Evolutionary conservation across 2,888 invertebrate species (phyloP), one percentile per base, ranked within the genome.

Genomic region (Arctia plantaginis): DNA sequence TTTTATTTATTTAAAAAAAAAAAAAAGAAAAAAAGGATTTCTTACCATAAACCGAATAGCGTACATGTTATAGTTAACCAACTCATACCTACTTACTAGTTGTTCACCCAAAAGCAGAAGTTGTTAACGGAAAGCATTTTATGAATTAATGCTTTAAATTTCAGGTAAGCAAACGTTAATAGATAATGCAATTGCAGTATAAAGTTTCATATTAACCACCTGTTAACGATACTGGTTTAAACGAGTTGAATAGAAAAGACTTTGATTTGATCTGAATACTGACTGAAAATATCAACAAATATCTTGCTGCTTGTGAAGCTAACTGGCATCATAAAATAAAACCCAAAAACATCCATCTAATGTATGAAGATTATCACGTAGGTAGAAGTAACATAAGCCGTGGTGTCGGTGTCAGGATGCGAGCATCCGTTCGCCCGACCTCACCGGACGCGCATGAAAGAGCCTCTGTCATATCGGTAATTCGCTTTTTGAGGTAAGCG

Each of bases 381-480:
- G 84, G 78, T 75, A 70, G 71, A 55, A 27, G 83, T 81, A 84
- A 84, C 77, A 41, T 66, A 75, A 85, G 55, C 68, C 74, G 80
- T 20, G 79, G 79, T 83, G 78, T 85, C 76, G 69, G 74, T 84
- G 75, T 85, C 87, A 87, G 89, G 89, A 90, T 87, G 89, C 83
- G 78, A 75, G 79, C 90, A 85, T 90, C 90, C 90, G 90, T 82
- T 64, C 71, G 64, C 33, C 35, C 75, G 44, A 41, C 67, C 35
- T 62, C 69, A 44, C 76, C 86, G 89, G 88, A 85, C 85, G 86
- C 77, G 81, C 77, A 86, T 90, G 86, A 91, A 90, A 81, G 89
- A 84, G 76, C 82, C 89, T 90, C 85, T 91, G 86, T 72, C 73
- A 72, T 80, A 76, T 77, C 77, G 68, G 64, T 72, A 77, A 80